Evolutionary conservation across 1,140 invertebrate species (phyloP).

Genomic region (Drosophila murphyi): DNA sequence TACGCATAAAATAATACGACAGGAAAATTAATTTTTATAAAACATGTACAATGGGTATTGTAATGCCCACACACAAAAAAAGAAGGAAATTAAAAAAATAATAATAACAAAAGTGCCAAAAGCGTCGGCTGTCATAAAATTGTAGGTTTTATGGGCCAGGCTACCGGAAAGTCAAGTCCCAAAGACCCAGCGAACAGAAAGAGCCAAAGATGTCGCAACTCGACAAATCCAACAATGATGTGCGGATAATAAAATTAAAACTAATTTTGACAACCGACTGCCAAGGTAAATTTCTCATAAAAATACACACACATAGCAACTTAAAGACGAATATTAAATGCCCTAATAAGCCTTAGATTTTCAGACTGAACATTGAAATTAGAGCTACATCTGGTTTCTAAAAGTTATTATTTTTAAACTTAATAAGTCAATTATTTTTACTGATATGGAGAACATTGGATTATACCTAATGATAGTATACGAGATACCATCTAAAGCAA

Average conservation of each 20-base stretch:
- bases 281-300: slow-evolving; percentile 55
- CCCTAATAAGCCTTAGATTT: neutral
- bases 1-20: slow-evolving; percentile 52
- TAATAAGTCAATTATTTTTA: too few species aligned
- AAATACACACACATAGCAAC: neutral
- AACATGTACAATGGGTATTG: slow-evolving; percentile 57
- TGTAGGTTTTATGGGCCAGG: slow-evolving; percentile 69
- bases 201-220: slow-evolving; percentile 36
- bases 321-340: slow-evolving; percentile 6
- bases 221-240: slow-evolving; percentile 37
- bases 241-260: slow-evolving; percentile 72
- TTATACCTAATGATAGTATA: too few species aligned
- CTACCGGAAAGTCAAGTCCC: slow-evolving; percentile 63
- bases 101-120: slow-evolving; percentile 38
- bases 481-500: too few species aligned
- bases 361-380: too few species aligned
- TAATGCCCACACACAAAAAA: slow-evolving; percentile 37
- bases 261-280: slow-evolving; percentile 69
- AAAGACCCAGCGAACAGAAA: slow-evolving; percentile 20
- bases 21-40: slow-evolving; percentile 73
- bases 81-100: slow-evolving; percentile 12
- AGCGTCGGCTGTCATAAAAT: slow-evolving; percentile 63
- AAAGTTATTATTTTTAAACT: too few species aligned
- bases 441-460: too few species aligned
- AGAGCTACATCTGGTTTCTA: too few species aligned